A percentile compares a stretch with the other conserved stretches of the same genome.
These are phyloP conservation scores for Spongia lamella DNA, from an alignment of 37 sponge, comb jelly and placozoan genomes.

Conservation along the genomic window DNA sequence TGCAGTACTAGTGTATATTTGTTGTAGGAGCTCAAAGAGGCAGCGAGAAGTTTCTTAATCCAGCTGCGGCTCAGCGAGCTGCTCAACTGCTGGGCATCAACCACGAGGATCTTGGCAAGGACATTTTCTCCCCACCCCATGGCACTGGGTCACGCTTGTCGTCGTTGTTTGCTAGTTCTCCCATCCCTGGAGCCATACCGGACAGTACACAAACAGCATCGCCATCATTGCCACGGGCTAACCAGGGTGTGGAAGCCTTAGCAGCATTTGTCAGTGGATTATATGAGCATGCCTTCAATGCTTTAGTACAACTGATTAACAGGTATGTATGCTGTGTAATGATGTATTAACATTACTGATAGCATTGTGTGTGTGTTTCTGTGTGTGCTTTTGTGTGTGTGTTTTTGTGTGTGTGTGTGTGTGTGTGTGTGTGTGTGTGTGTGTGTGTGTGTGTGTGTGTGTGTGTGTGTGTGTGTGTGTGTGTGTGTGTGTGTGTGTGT, in stretches of 20 bases:
- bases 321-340: slow-evolving; percentile 20
- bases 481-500: too few species aligned
- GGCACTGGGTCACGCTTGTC: slow-evolving; percentile 46
- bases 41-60: slow-evolving; percentile 85
- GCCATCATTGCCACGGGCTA: slow-evolving; percentile 41
- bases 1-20: too few species aligned
- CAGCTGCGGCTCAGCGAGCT: slow-evolving; percentile 95
- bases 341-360: not conserved
- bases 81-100: slow-evolving; percentile 87
- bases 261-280: slow-evolving; percentile 93
- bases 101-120: slow-evolving; percentile 83
- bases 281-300: slow-evolving; percentile 91
- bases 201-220: slow-evolving; percentile 46
- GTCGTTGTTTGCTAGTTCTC: slow-evolving; percentile 22
- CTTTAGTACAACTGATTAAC: slow-evolving; percentile 93
- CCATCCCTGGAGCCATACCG: slow-evolving; percentile 14
- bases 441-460: slow-evolving; percentile 4
- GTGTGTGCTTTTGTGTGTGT: too few species aligned
- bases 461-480: not conserved
- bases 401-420: too few species aligned
- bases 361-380: too few species aligned
- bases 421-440: not conserved
- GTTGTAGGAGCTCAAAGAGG: slow-evolving; percentile 50
- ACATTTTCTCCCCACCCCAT: slow-evolving; percentile 84
- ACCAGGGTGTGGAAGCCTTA: slow-evolving; percentile 48